Conservation (phyloP, 2,888 invertebrate genomes). For the Alloplasta piceator region DNA sequence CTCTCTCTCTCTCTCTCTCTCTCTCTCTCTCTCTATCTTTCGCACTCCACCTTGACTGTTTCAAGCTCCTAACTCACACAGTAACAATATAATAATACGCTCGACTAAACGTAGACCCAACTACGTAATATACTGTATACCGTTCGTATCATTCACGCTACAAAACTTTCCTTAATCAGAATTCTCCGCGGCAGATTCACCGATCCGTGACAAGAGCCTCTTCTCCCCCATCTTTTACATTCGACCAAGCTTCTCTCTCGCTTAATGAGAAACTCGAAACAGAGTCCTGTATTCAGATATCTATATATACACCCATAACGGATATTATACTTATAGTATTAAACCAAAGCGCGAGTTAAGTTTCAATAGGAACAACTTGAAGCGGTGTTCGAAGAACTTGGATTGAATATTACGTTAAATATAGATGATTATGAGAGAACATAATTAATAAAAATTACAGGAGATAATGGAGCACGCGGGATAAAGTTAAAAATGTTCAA, state of each 20-base stretch:
- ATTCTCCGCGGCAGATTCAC: conserved; percentile 63
- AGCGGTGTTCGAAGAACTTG: conserved; percentile 10
- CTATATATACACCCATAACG: neutral
- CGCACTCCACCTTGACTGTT: conserved; percentile 7
- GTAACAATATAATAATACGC: conserved; percentile 62
- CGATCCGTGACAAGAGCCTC: conserved; percentile 63
- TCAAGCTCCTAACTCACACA: conserved; percentile 52
- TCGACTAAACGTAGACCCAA: conserved; percentile 36
- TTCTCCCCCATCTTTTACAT: neutral
- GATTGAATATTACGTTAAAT: conserved; percentile 6
- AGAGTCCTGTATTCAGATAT: conserved; percentile 13
- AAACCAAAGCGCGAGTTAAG: conserved; percentile 20
- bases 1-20: conserved; percentile 19
- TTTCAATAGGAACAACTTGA: conserved; percentile 18
- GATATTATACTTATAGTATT: conserved; percentile 18
- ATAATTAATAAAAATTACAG: conserved; percentile 7
- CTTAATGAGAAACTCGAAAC: conserved; percentile 64
- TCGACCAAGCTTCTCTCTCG: conserved; percentile 37
- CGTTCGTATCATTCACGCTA: conserved; percentile 62
- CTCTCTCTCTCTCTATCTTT: conserved; percentile 10
- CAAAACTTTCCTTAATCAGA: conserved; percentile 67
- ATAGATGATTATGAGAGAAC: neutral
- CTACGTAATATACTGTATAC: conserved; percentile 50
- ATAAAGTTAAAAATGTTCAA: neutral
- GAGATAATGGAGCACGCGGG: neutral